Evolutionary conservation across 2,888 invertebrate species (phyloP).

Genomic region (Steromphala cineraria): DNA sequence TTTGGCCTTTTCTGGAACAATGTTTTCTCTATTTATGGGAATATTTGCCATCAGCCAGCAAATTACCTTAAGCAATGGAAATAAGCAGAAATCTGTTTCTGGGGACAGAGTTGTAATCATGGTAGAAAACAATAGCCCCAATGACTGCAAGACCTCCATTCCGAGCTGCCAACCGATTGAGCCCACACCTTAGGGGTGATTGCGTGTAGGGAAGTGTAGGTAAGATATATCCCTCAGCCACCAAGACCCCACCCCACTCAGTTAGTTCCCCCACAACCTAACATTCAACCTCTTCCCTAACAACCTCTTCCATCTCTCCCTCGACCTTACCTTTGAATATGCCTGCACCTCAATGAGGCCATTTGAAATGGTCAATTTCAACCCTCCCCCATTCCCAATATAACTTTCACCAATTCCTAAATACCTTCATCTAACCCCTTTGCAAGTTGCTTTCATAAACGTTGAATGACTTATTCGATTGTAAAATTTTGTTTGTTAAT

Average conservation of each 20-base stretch:
- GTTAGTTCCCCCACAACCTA: background rate
- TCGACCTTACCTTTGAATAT: too few species aligned
- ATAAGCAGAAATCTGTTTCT: constrained; percentile 10
- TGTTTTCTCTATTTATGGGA: constrained; percentile 1
- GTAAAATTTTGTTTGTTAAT: too few species aligned
- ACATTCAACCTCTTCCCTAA: too few species aligned
- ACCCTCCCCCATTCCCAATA: too few species aligned
- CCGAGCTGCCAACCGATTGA: background rate
- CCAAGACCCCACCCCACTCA: background rate
- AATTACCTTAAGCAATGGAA: background rate
- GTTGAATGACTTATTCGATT: too few species aligned
- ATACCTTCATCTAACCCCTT: too few species aligned
- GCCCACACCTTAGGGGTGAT: constrained; percentile 1
- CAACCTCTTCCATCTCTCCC: background rate
- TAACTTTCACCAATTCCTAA: too few species aligned
- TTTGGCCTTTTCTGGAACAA: background rate
- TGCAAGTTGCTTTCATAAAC: background rate
- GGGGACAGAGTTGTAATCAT: background rate
- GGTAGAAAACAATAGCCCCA: background rate
- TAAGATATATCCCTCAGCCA: background rate
- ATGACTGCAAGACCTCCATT: constrained; percentile 1
- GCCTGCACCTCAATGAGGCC: too few species aligned
- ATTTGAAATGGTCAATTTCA: too few species aligned
- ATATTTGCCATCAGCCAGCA: constrained; percentile 10
- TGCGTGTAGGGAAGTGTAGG: background rate